Evolutionary conservation across 1,140 invertebrate species (phyloP).

Genomic region (Samia ricini): DNA sequence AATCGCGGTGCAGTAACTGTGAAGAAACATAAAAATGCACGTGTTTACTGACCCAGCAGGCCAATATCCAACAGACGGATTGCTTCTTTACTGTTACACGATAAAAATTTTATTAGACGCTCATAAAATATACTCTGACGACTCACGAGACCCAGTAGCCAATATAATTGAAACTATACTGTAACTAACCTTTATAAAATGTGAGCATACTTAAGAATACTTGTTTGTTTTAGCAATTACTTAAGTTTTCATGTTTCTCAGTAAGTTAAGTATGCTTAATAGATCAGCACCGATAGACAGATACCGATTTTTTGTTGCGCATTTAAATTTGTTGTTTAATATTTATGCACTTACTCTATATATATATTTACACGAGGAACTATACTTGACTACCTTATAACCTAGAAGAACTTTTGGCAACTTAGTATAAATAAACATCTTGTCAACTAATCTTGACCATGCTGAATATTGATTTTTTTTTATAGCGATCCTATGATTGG

Average conservation of each 20-base stretch:
- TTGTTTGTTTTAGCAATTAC: neutral
- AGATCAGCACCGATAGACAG: no score
- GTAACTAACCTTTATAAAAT: conserved; percentile 63
- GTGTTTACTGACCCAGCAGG: conserved; percentile 69
- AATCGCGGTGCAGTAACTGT: conserved; percentile 42
- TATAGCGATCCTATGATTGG: no score
- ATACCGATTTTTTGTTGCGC: no score
- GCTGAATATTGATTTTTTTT: no score
- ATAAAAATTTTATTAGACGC: conserved; percentile 74
- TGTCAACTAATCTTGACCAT: no score
- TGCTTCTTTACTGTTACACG: conserved; percentile 77
- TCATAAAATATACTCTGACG: conserved; percentile 70
- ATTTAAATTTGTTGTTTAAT: neutral
- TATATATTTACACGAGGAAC: no score
- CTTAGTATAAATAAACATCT: no score
- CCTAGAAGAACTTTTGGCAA: no score
- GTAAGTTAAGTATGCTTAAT: neutral
- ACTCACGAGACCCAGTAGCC: conserved; percentile 65
- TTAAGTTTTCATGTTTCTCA: neutral
- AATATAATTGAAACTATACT: conserved; percentile 71
- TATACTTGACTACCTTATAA: no score
- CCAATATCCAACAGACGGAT: conserved; percentile 73
- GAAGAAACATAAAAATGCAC: conserved; percentile 66
- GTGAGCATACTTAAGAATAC: conserved; percentile 33
- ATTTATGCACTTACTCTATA: neutral